A percentile compares a stretch with the other conserved stretches of the same genome.
Evolutionary conservation across 2,888 invertebrate genomes (phyloP).

Genomic region (Alitta virens): DNA sequence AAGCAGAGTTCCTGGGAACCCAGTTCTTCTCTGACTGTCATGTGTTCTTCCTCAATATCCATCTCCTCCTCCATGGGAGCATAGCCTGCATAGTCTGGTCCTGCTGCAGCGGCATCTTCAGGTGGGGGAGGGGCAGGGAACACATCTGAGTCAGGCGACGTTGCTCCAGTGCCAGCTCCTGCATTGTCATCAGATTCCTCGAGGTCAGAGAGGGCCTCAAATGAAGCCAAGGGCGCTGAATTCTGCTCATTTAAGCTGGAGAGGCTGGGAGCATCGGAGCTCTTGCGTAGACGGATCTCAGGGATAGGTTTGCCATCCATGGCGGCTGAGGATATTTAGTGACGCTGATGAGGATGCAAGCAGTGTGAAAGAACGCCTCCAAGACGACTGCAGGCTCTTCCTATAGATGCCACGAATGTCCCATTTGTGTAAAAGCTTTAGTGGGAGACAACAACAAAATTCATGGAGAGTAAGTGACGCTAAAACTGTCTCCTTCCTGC

Average conservation of each 20-base stretch:
- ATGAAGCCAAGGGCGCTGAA: constrained; percentile 9
- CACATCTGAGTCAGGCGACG: neutral
- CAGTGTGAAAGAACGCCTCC: neutral
- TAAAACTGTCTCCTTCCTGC: no score
- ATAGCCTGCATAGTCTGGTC: no score
- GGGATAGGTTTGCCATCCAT: constrained; percentile 10
- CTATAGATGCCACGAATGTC: no score
- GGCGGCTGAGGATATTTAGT: neutral
- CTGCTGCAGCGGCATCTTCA: neutral
- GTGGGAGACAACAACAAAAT: no score
- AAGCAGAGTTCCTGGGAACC: no score
- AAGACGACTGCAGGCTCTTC: neutral
- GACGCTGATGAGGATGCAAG: neutral
- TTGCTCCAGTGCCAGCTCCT: neutral
- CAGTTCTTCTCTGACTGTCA: no score
- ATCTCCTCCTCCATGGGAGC: no score
- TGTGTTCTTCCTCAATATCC: no score
- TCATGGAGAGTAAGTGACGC: no score
- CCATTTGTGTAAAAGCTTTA: no score
- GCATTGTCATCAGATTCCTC: neutral
- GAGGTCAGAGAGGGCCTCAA: constrained; percentile 8
- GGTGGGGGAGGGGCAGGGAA: neutral
- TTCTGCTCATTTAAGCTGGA: neutral
- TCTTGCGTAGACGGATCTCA: constrained; percentile 19
- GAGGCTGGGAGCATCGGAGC: constrained; percentile 20